Evolutionary conservation across 2,797 vertebrate genomes (phyloP).

Genomic region (Helostoma temminkii): DNA sequence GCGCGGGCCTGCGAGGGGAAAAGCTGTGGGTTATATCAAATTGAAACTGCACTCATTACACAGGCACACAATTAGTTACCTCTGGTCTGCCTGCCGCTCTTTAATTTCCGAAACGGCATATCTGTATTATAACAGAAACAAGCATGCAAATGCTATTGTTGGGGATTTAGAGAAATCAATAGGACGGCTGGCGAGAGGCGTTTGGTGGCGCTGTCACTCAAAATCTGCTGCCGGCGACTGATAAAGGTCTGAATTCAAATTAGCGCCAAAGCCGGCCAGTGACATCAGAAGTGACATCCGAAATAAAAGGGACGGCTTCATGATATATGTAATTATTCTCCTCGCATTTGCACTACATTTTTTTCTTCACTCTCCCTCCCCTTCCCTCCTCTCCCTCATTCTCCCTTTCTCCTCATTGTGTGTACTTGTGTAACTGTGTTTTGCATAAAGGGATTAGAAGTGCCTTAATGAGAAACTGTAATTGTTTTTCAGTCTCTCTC

Average conservation of each 20-base stretch:
- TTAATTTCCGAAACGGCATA: slow-evolving; percentile 99
- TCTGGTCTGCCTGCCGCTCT: slow-evolving; percentile 97
- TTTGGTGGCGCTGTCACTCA: slow-evolving; percentile 99
- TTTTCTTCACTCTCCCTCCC: slow-evolving; percentile 74
- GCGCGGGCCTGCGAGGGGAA: slow-evolving; percentile 97
- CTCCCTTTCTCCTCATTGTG: slow-evolving; percentile 93
- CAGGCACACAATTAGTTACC: slow-evolving; percentile 99
- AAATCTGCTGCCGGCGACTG: slow-evolving; percentile 98
- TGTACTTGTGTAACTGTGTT: slow-evolving; percentile 99
- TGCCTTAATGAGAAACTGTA: slow-evolving; percentile 99
- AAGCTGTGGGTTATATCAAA: slow-evolving; percentile 99
- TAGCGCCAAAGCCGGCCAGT: slow-evolving; percentile 96
- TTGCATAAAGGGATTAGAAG: slow-evolving; percentile 99
- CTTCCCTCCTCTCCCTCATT: slow-evolving; percentile 73
- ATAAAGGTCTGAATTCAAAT: slow-evolving; percentile 99
- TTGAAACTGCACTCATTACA: slow-evolving; percentile 99
- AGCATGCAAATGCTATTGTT: slow-evolving; percentile 99
- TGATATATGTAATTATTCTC: slow-evolving; percentile 99
- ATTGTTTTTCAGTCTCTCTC: slow-evolving; percentile 86
- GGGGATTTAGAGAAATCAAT: slow-evolving; percentile 99
- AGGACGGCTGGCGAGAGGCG: slow-evolving; percentile 98
- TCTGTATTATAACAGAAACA: slow-evolving; percentile 99
- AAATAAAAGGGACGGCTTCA: slow-evolving; percentile 99
- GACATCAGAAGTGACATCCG: slow-evolving; percentile 99
- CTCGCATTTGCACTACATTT: slow-evolving; percentile 87